Percentiles rank a stretch among this genome's conserved stretches.
Evolutionary conservation across 2,113 vertebrate species (phyloP).

Genomic region (Fregata magnificens): DNA sequence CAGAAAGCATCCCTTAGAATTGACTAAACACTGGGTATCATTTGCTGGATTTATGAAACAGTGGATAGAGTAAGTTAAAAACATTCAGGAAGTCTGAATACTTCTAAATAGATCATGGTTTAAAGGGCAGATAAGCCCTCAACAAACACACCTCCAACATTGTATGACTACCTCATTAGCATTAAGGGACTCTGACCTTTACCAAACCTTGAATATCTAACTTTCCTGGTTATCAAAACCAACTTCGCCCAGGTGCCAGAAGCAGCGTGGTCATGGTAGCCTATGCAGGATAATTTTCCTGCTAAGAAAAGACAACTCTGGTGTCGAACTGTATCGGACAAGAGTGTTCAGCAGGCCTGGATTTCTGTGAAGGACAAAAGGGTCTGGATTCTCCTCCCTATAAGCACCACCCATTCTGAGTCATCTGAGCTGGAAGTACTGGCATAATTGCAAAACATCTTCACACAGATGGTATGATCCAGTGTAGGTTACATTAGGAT

Average conservation of each 20-base stretch:
- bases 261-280: neutral
- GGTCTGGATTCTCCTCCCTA: neutral
- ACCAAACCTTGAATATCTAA: neutral
- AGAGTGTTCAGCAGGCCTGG: neutral
- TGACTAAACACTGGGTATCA: neutral
- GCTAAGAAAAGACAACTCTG: neutral
- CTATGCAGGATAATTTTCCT: neutral
- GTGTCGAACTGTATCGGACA: rapidly evolving
- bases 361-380: neutral
- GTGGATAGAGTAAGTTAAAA: neutral
- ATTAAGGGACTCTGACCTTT: neutral
- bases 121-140: neutral
- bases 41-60: neutral
- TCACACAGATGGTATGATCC: neutral
- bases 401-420: constrained; percentile 29
- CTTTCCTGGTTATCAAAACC: neutral
- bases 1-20: neutral
- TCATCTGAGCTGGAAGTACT: constrained; percentile 11
- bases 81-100: neutral
- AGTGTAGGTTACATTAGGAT: neutral
- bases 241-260: neutral
- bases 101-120: neutral
- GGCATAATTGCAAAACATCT: neutral
- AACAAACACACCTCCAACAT: neutral
- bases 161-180: neutral